phyloP scores from a whole-genome alignment of 1,140 invertebrate species.

The Ridgeia piscesae region DNA sequence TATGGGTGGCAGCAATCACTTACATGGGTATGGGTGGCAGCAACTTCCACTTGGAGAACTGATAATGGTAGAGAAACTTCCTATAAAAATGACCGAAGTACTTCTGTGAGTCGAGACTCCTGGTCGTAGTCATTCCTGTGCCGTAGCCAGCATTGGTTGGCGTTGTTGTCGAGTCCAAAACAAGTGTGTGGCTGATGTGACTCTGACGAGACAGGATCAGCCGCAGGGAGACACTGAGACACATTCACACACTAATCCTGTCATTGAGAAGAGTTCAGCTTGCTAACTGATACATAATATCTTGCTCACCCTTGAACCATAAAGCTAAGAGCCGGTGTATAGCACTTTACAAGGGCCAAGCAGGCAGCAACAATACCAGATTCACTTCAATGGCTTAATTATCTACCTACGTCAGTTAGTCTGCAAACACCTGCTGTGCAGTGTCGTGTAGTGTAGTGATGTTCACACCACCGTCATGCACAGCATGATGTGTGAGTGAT shows the following conservation, averaged over 20 bases:
- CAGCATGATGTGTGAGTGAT: neutral
- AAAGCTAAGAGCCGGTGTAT: neutral
- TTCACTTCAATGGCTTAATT: conserved; percentile 1
- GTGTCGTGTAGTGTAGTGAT: neutral
- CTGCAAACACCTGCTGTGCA: neutral
- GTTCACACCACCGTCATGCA: neutral
- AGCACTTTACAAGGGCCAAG: neutral
- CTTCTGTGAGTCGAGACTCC: neutral
- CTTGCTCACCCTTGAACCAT: neutral
- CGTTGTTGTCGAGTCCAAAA: neutral
- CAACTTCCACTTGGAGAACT: neutral
- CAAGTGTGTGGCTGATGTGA: neutral
- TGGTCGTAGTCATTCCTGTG: neutral
- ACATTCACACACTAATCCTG: neutral
- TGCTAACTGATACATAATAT: neutral
- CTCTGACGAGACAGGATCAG: neutral
- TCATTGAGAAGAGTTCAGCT: neutral
- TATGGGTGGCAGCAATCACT: neutral
- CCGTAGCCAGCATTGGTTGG: neutral
- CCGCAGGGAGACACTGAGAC: neutral
- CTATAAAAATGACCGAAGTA: neutral
- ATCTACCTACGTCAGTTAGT: neutral
- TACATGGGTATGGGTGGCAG: neutral
- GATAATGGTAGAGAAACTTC: neutral
- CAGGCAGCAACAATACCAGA: neutral